Evolutionary conservation across 2,888 invertebrate species (phyloP).

Genomic region (Andrena flavipes): DNA sequence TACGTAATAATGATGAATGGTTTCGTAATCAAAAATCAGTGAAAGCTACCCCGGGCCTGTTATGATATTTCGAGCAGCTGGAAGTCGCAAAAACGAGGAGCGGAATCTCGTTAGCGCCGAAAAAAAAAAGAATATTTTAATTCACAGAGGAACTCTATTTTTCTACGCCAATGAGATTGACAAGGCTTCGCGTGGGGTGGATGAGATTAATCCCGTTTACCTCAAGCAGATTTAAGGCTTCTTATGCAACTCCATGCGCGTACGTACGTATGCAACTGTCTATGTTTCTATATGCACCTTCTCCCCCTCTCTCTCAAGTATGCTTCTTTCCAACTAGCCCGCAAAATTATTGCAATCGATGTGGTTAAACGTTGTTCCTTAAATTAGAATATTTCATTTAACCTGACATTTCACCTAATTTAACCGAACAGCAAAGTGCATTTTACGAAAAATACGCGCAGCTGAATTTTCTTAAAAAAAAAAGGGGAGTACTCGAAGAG

Average conservation of each 20-base stretch:
- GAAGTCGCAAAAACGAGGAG: conserved; percentile 52
- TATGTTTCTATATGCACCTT: conserved; percentile 22
- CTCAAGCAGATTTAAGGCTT: conserved; percentile 83
- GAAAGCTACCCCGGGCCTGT: neutral
- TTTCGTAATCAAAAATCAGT: neutral
- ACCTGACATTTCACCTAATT: no score
- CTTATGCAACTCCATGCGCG: conserved; percentile 81
- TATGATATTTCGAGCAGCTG: conserved; percentile 31
- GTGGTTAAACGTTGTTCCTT: neutral
- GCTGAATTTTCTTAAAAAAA: neutral
- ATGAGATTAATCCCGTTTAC: conserved; percentile 84
- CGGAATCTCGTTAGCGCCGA: conserved; percentile 46
- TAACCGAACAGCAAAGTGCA: no score
- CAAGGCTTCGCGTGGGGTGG: conserved; percentile 82
- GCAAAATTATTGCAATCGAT: neutral
- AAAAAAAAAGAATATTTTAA: conserved; percentile 48
- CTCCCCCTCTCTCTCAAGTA: conserved; percentile 20
- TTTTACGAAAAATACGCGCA: neutral
- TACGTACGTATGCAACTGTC: conserved; percentile 65
- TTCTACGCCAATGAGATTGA: conserved; percentile 81
- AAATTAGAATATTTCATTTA: neutral
- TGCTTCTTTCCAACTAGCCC: conserved; percentile 16
- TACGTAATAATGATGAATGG: neutral
- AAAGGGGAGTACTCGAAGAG: neutral
- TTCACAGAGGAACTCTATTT: conserved; percentile 58